A percentile compares a stretch with the other conserved stretches of the same genome.
phyloP scores from a whole-genome alignment of 1,140 invertebrate species.

The Fopius arisanus region DNA sequence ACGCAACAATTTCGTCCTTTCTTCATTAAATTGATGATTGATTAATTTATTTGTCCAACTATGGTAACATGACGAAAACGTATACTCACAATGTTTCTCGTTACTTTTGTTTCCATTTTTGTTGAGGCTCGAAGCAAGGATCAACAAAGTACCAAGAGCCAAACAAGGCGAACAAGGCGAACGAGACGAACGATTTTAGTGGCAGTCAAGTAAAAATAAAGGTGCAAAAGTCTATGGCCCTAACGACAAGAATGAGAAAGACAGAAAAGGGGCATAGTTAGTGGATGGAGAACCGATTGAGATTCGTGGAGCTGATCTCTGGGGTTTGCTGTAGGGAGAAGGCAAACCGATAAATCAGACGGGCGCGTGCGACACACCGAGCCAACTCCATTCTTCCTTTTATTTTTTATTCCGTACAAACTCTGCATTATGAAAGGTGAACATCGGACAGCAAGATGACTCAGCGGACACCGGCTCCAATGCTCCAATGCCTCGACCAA shows the following conservation, averaged over 20 bases:
- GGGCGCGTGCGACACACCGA: constrained; percentile 28
- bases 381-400: neutral
- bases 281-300: constrained; percentile 14
- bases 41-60: neutral
- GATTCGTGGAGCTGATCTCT: constrained; percentile 20
- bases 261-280: neutral
- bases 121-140: neutral
- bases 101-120: neutral
- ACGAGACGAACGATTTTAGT: neutral
- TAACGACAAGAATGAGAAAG: neutral
- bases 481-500: neutral
- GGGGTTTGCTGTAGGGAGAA: constrained; percentile 7
- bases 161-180: no score
- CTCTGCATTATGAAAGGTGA: neutral
- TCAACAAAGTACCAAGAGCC: neutral
- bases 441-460: constrained; percentile 10
- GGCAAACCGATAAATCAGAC: constrained; percentile 37
- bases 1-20: no score
- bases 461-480: constrained; percentile 14
- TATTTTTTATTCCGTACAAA: neutral
- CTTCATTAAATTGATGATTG: no score
- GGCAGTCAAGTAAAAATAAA: constrained; percentile 4
- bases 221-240: neutral
- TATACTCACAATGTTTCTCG: neutral
- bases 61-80: neutral